phyloP scores from a whole-genome alignment of 2,888 invertebrate genomes.

The Tetragonula carbonaria region DNA sequence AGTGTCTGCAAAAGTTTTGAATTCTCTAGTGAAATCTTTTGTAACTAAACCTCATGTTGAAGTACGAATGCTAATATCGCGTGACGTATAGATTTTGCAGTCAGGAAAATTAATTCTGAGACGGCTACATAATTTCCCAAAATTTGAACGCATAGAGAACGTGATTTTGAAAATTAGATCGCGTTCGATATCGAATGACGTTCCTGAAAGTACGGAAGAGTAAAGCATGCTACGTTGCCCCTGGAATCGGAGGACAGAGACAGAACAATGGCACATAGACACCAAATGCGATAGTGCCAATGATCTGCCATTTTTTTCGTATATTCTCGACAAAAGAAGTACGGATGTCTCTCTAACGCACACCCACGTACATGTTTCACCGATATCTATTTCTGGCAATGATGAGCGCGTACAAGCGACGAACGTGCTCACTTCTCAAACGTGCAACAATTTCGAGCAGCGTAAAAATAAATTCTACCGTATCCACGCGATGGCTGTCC shows the following conservation, averaged over 20 bases:
- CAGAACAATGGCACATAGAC: slow-evolving; percentile 17
- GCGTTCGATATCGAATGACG: neutral
- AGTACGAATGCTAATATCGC: neutral
- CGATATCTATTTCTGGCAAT: slow-evolving; percentile 81
- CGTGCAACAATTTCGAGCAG: slow-evolving; percentile 66
- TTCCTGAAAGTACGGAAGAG: slow-evolving; percentile 8
- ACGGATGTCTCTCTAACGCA: slow-evolving; percentile 69
- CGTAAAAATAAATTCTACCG: slow-evolving; percentile 73
- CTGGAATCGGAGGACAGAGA: neutral
- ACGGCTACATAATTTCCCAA: neutral
- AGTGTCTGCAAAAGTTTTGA: neutral
- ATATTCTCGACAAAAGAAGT: slow-evolving; percentile 53
- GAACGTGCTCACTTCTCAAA: slow-evolving; percentile 56
- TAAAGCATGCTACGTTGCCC: neutral
- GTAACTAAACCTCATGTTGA: neutral
- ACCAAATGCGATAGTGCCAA: slow-evolving; percentile 35
- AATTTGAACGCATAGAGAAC: neutral
- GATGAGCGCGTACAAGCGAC: slow-evolving; percentile 76
- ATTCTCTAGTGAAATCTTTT: neutral
- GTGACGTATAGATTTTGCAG: neutral
- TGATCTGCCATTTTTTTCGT: slow-evolving; percentile 56
- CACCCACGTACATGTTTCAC: slow-evolving; percentile 74
- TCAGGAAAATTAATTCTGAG: slow-evolving; percentile 2
- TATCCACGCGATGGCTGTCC: slow-evolving; percentile 22
- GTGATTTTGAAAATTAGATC: neutral